phyloP scores from a whole-genome alignment of 2,888 invertebrate genomes.

The Diarsia mendica region DNA sequence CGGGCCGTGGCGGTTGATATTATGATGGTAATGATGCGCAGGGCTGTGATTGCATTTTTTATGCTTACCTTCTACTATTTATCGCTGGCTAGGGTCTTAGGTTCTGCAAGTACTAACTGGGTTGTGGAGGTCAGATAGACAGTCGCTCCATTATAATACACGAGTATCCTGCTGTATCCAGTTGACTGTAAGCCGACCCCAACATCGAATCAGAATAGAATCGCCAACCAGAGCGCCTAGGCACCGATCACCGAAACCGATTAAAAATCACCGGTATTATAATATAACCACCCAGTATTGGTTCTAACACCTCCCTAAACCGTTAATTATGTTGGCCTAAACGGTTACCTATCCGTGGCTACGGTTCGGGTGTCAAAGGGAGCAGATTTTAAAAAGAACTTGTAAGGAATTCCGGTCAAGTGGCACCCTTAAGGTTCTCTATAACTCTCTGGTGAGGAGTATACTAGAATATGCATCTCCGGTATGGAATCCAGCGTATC shows the following conservation, averaged over 20 bases:
- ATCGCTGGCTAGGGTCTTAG: neutral
- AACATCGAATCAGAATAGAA: too few species aligned
- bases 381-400: too few species aligned
- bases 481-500: too few species aligned
- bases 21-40: neutral
- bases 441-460: too few species aligned
- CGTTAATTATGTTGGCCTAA: neutral
- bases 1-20: neutral
- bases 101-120: neutral
- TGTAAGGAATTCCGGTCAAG: too few species aligned
- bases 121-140: too few species aligned
- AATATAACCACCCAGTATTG: neutral
- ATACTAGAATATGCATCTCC: too few species aligned
- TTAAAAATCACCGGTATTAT: neutral
- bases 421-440: too few species aligned
- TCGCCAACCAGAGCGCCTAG: too few species aligned
- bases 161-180: neutral
- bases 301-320: neutral
- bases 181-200: neutral
- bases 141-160: neutral
- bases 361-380: constrained; percentile 42
- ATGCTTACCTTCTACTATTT: neutral
- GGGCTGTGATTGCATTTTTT: neutral
- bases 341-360: neutral
- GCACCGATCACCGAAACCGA: neutral